Evolutionary conservation across 2,888 invertebrate species (phyloP), one percentile per base, ranked within the genome.

Genomic region (Macrostomum cliftonense): DNA sequence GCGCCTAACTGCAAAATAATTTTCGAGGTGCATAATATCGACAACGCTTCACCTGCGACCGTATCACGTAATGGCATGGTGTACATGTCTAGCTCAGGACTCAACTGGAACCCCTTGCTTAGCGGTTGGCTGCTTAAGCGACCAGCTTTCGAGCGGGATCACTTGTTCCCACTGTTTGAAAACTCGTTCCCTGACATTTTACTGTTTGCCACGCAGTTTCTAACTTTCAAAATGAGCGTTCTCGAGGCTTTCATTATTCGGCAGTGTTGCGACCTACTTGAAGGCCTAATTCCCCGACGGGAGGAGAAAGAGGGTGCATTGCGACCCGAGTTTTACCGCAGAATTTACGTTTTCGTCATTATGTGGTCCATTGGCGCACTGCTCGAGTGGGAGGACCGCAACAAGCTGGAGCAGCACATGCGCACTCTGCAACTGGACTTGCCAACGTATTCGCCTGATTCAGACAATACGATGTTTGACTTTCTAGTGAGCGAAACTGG

Each of bases 11-110:
- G 87, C 51, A 93, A 93, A 72, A 84, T 93, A 49, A 84, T 93
- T 57, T 93, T 93, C 65, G 93, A 93, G 65, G 89, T 91, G 0
- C 87, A 91, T 67, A 91, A 91, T 66, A 88, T 93, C 53, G 91
- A 93, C 65, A 93, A 93, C 64, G 93, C 93, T 0, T 89, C 89
- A 12, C 93, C 91, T 1, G 91, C 93, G 1, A 93, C 93, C 0
- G 93, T 93, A 0, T 91, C 89, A 0, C 75, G 86, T 52, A 86
- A 85, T 63, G 87, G 87, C 37, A 51, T 39, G 49, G 71, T 71
- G 5, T 93, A 88, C 66, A 93, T 93, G 91, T 89, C 89, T 61
- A 86, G 88, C 0, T 91, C 91, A 0, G 91, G 88, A 0, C 72
- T 93, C 45, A 82, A 84, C 64, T 93, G 89, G 82, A 78, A 79